Conservation (phyloP, 2,888 invertebrate species). For the Seladonia tumulorum region DNA sequence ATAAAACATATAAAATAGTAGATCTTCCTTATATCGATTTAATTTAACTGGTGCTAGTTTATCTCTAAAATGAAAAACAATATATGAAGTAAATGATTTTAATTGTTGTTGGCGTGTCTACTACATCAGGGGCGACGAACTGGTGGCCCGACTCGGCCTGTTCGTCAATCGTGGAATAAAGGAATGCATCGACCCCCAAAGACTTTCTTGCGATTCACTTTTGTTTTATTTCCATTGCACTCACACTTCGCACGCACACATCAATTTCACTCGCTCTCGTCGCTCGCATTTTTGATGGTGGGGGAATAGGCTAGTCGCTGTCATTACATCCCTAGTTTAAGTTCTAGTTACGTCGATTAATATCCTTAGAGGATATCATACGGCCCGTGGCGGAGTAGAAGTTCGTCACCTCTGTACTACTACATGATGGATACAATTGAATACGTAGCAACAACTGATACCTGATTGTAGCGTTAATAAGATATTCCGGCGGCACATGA, state of each 20-base stretch:
- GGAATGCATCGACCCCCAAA: too few relatives aligned
- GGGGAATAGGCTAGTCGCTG: neutral
- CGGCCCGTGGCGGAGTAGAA: neutral
- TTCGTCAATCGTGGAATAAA: too few relatives aligned
- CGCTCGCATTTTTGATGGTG: neutral
- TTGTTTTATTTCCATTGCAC: neutral
- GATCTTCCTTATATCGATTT: conserved; percentile 99
- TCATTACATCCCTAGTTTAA: neutral
- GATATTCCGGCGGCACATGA: conserved; percentile 99
- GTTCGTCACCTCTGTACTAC: neutral
- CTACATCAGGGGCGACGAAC: neutral
- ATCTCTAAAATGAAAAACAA: conserved; percentile 87
- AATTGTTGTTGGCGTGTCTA: neutral
- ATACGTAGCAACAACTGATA: conserved; percentile 73
- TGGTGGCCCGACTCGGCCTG: neutral
- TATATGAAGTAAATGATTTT: neutral
- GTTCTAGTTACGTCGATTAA: too few relatives aligned
- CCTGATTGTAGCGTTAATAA: conserved; percentile 97
- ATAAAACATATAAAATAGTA: conserved; percentile 99
- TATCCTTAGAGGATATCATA: too few relatives aligned
- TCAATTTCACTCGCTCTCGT: neutral
- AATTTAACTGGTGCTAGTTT: conserved; percentile 97
- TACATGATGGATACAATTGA: neutral
- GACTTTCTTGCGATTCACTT: neutral
- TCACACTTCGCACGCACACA: neutral